Evolutionary conservation across 2,888 invertebrate species (phyloP), one percentile per base, ranked within the genome.

Genomic region (Leptopterna dolabrata): DNA sequence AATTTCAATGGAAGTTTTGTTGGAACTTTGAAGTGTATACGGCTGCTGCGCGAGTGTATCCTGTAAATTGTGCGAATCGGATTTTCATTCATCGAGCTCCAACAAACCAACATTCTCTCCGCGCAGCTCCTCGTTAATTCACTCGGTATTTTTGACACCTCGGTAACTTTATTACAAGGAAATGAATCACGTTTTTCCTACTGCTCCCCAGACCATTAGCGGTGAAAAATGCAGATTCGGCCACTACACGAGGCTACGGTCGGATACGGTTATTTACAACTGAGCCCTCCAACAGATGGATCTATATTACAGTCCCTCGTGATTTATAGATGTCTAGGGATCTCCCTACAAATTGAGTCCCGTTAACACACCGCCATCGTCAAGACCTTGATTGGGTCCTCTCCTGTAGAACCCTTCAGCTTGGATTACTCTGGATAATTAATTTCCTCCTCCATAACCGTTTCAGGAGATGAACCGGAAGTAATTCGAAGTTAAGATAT

Each of bases 321-420:
- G 63, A 63, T 63, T 63, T 63, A 63, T 63, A 63, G 63, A 63
- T 63, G 63, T 63, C 24, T 63, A 63, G 63, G 63, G 63, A 63
- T 24, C 55, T 63, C 13, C 63, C 9, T 27, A 63, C 63, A 63
- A 63, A 63, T 63, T 63, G 63, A 63, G 63, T 63, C 19, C 63
- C 63, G 63, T 63, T 63, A 63, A 63, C 63, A 63, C 63, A 63
- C 24, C 63, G 24, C 63, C 63, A 27, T 63, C 63, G 63, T 63
- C 63, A 63, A 63, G 63, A 11, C 63, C 63, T 63, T 63, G 63
- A 63, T 63, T 63, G 63, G 63, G 63, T 63, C 63, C 63, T 24
- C 9, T 63, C 63, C 63, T 24, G 24, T 24, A 24, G 24, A 63
- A 63, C 24, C 63, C 63, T 63, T 63, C 63, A 63, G 19, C 63